Evolutionary conservation across 1,140 invertebrate genomes (phyloP).

Genomic region (Pectinophora gossypiella): DNA sequence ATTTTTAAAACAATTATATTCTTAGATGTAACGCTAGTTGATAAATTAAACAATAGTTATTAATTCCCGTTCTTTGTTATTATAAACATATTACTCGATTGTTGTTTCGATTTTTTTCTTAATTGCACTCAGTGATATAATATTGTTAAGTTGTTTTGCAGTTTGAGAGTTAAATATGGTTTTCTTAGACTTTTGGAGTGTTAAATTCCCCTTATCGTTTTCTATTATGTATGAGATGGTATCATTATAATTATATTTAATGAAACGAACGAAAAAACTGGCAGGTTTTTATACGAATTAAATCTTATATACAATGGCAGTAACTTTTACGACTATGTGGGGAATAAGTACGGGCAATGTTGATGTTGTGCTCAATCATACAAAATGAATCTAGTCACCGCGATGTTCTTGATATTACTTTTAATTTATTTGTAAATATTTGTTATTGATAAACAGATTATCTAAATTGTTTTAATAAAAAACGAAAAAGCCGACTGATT

Average conservation of each 20-base stretch:
- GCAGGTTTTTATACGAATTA: conserved; percentile 12
- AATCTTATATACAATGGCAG: conserved; percentile 21
- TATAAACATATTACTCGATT: conserved; percentile 19
- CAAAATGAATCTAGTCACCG: conserved; percentile 42
- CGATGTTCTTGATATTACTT: conserved; percentile 17
- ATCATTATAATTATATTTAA: conserved; percentile 42
- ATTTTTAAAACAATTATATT: background rate
- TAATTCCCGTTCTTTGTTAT: conserved; percentile 17
- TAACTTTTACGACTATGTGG: conserved; percentile 20
- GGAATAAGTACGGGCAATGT: conserved; percentile 33
- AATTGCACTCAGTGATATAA: conserved; percentile 7
- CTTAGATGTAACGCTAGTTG: conserved; percentile 9
- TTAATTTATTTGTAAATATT: conserved; percentile 35
- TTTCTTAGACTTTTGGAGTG: conserved; percentile 24
- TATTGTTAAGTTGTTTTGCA: conserved; percentile 20
- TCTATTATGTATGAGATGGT: conserved; percentile 23
- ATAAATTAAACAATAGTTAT: conserved; percentile 4
- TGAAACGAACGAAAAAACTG: conserved; percentile 31
- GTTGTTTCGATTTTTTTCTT: conserved; percentile 12
- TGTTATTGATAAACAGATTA: conserved; percentile 22
- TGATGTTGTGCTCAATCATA: conserved; percentile 36
- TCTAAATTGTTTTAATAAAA: conserved; percentile 26
- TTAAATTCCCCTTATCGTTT: conserved; percentile 30
- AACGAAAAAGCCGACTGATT: conserved; percentile 7
- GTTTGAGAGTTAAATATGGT: conserved; percentile 19